phyloP scores from a whole-genome alignment of 37 sponge, comb jelly and placozoan genomes.

The Oopsacas minuta region DNA sequence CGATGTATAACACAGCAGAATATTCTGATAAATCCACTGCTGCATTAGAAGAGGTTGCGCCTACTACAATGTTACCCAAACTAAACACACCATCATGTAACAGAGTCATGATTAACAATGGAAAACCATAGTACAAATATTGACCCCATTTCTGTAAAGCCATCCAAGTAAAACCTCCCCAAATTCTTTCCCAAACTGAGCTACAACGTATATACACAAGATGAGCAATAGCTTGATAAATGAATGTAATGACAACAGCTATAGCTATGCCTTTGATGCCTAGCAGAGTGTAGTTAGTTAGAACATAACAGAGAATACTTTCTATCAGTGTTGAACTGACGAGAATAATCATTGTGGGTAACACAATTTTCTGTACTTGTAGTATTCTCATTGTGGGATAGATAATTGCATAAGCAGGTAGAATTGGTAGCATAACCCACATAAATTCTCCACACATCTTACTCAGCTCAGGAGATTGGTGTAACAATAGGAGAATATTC shows the following conservation, averaged over 20 bases:
- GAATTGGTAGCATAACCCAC: neutral
- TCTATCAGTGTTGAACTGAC: neutral
- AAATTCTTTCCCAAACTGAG: neutral
- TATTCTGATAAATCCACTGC: neutral
- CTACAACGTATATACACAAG: neutral
- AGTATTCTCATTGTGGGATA: neutral
- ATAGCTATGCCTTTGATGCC: conserved; percentile 20
- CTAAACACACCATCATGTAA: conserved; percentile 3
- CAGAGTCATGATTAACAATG: neutral
- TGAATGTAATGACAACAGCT: neutral
- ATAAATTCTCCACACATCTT: neutral
- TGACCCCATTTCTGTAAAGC: conserved; percentile 5
- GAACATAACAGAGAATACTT: neutral
- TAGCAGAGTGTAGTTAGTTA: neutral
- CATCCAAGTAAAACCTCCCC: conserved; percentile 16
- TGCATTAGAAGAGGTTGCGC: neutral
- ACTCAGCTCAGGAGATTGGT: neutral
- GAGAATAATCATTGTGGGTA: neutral
- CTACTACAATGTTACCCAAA: conserved; percentile 5
- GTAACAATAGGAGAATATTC: neutral
- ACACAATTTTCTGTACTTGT: neutral
- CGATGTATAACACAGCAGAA: neutral
- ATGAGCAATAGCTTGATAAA: neutral
- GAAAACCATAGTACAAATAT: conserved; percentile 8
- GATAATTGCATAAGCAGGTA: neutral